A percentile compares a stretch with the other conserved stretches of the same genome.
Evolutionary conservation across 2,113 vertebrate genomes (phyloP).

Genomic region (Daphoenositta chrysoptera): DNA sequence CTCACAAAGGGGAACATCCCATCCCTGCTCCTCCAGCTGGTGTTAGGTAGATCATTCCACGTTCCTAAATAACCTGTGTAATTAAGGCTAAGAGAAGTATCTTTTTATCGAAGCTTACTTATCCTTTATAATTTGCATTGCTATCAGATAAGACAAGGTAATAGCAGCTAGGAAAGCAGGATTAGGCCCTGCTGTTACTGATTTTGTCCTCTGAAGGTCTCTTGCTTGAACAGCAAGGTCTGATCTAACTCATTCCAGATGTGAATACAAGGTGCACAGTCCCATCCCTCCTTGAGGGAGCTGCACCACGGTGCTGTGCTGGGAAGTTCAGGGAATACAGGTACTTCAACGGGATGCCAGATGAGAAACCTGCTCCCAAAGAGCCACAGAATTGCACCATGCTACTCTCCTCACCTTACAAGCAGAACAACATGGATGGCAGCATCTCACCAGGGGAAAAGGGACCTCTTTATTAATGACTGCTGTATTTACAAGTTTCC

Average conservation of each 20-base stretch:
- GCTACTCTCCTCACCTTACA: not conserved
- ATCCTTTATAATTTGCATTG: not conserved
- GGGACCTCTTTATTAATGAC: not conserved
- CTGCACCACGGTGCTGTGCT: fast-evolving
- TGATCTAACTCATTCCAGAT: not conserved
- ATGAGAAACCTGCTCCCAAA: not conserved
- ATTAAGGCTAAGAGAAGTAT: not conserved
- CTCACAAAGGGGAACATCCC: not conserved
- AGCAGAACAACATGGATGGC: fast-evolving
- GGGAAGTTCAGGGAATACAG: not conserved
- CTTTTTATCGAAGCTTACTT: not conserved
- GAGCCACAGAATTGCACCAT: not conserved
- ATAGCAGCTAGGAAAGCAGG: not conserved
- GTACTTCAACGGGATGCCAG: not conserved
- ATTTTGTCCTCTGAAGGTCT: not conserved
- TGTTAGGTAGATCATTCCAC: not conserved
- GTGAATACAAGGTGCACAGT: not conserved
- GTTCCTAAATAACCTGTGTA: not conserved
- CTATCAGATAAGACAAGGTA: not conserved
- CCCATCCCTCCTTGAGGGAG: not conserved
- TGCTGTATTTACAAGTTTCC: not conserved
- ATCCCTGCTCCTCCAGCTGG: not conserved
- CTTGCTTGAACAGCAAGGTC: not conserved
- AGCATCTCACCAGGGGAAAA: not conserved
- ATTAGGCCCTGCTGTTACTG: not conserved